These are phyloP conservation scores for Clarias platycephalus DNA, from an alignment of 2,797 vertebrate genomes.

Conservation along the genomic window DNA sequence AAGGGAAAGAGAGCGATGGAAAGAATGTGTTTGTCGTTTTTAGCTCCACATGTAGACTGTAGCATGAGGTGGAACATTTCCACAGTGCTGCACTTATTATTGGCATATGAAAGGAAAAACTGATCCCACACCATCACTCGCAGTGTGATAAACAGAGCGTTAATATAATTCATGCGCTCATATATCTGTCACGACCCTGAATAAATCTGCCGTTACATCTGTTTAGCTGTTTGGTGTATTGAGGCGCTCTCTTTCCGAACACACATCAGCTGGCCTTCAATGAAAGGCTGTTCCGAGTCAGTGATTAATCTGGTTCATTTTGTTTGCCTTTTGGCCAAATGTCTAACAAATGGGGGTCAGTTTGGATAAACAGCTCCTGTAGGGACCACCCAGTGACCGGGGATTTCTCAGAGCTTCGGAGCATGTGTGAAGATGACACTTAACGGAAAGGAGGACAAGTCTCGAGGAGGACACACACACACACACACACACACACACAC, in stretches of 20 bases:
- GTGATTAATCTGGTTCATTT: slow-evolving; percentile 9
- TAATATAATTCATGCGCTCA: background rate
- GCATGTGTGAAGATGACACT: background rate
- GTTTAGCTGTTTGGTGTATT: background rate
- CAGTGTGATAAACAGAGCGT: background rate
- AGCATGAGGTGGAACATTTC: no score
- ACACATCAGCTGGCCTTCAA: background rate
- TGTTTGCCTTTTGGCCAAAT: slow-evolving; percentile 23
- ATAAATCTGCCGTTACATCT: background rate
- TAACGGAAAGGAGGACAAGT: background rate
- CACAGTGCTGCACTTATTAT: background rate
- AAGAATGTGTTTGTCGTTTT: slow-evolving; percentile 31
- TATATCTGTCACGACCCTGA: background rate
- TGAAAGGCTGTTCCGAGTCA: slow-evolving; percentile 7
- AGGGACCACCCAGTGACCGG: slow-evolving; percentile 31
- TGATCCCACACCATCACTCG: background rate
- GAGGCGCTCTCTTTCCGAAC: background rate
- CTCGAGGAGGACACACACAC: background rate
- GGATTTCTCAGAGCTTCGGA: background rate
- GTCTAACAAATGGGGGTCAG: slow-evolving; percentile 36
- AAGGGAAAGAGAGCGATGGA: slow-evolving; percentile 34
- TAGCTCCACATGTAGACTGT: background rate
- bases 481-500: no score
- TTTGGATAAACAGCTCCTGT: slow-evolving; percentile 33
- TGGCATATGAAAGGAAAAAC: slow-evolving; percentile 2